A percentile compares a stretch with the other conserved stretches of the same genome.
Evolutionary conservation across 2,113 vertebrate species (phyloP).

Genomic region (Sebastes fasciatus): DNA sequence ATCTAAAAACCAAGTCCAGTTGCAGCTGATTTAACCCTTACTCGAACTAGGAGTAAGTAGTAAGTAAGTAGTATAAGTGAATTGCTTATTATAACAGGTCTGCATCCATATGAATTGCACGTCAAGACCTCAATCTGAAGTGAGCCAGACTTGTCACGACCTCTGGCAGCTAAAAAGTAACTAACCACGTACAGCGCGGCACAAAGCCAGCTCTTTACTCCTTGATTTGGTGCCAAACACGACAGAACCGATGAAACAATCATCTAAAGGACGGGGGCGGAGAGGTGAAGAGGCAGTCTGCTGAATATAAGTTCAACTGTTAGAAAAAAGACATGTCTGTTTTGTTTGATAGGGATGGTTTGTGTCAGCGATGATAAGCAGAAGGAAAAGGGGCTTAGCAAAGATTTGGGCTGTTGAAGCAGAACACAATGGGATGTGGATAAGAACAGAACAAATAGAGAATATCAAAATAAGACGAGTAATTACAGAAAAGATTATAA

Average conservation of each 20-base stretch:
- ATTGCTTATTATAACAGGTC: not conserved
- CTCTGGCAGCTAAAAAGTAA: slow-evolving; percentile 52
- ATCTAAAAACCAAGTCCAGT: no score
- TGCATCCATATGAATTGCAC: not conserved
- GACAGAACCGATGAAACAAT: slow-evolving; percentile 48
- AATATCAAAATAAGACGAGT: not conserved
- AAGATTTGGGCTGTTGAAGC: not conserved
- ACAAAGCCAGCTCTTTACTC: slow-evolving; percentile 34
- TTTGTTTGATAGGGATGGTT: slow-evolving; percentile 14
- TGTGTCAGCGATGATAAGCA: slow-evolving; percentile 9
- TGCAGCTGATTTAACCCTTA: no score
- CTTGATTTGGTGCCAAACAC: slow-evolving; percentile 45
- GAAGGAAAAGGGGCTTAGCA: not conserved
- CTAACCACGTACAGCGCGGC: slow-evolving; percentile 22
- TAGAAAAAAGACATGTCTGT: slow-evolving; percentile 11
- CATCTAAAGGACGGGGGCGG: slow-evolving; percentile 22
- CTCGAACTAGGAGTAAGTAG: no score
- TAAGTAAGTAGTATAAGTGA: not conserved
- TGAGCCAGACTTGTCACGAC: slow-evolving; percentile 19
- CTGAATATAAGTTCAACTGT: not conserved
- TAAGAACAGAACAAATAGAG: slow-evolving; percentile 12
- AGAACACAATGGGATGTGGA: slow-evolving; percentile 1
- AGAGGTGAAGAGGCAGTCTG: not conserved
- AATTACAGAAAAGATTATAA: slow-evolving; percentile 13
- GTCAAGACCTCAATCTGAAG: slow-evolving; percentile 10